These are phyloP conservation scores for Synergus itoensis DNA, from an alignment of 2,888 invertebrate genomes.

Conservation along the genomic window DNA sequence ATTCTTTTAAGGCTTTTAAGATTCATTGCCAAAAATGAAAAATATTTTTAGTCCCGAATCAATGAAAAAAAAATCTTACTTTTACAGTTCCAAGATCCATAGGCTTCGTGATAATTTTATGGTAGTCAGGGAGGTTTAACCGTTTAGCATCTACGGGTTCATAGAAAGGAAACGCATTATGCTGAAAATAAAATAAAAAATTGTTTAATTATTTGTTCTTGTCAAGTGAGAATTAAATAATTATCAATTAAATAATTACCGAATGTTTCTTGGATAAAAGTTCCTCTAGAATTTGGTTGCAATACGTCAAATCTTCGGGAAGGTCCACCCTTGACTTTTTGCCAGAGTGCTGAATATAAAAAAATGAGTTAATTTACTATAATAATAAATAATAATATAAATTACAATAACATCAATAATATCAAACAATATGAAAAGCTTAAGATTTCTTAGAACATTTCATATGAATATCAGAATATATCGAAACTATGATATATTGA, in stretches of 20 bases:
- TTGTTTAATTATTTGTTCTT: background rate
- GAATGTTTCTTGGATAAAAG: slow-evolving; percentile 96
- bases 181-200: slow-evolving; percentile 79
- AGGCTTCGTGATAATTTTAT: slow-evolving; percentile 99
- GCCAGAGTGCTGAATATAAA: slow-evolving; percentile 80
- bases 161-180: slow-evolving; percentile 99
- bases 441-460: too few species aligned
- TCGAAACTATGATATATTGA: too few species aligned
- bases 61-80: slow-evolving; percentile 70
- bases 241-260: slow-evolving; percentile 79
- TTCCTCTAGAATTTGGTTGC: slow-evolving; percentile 95
- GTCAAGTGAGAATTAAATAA: background rate
- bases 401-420: background rate
- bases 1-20: too few species aligned
- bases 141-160: slow-evolving; percentile 98
- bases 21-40: background rate
- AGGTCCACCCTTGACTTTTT: slow-evolving; percentile 90
- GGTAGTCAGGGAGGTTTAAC: slow-evolving; percentile 97
- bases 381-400: too few species aligned
- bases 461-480: too few species aligned
- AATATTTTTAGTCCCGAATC: background rate
- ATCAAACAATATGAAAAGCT: too few species aligned
- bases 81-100: slow-evolving; percentile 99
- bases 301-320: slow-evolving; percentile 92
- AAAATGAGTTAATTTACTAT: slow-evolving; percentile 47